phyloP scores from a whole-genome alignment of 2,888 invertebrate genomes.

The Griposia aprilina region DNA sequence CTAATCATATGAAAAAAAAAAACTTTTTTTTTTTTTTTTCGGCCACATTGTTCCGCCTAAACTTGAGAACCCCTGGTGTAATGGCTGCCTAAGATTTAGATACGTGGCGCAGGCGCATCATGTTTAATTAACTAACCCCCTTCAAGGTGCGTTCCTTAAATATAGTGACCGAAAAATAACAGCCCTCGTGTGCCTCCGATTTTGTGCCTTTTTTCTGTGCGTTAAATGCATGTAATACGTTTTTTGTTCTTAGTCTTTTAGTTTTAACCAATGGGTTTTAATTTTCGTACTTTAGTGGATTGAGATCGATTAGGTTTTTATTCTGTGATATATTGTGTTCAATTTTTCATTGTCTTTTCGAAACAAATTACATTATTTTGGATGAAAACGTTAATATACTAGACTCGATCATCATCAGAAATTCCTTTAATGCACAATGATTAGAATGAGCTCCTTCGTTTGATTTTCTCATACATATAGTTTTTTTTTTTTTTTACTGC shows the following conservation, averaged over 20 bases:
- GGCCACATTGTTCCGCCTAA: not conserved
- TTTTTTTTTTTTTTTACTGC: not conserved
- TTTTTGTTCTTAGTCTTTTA: constrained; percentile 55
- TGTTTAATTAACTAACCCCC: constrained; percentile 83
- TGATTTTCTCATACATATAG: not conserved
- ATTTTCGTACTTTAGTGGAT: constrained; percentile 46
- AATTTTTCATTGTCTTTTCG: not conserved
- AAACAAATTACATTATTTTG: not conserved
- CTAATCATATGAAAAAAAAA: too few species aligned
- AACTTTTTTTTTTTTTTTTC: too few species aligned
- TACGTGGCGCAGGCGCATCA: constrained; percentile 74
- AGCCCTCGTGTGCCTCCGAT: constrained; percentile 79
- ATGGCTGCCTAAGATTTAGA: constrained; percentile 64
- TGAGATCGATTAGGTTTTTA: constrained; percentile 45
- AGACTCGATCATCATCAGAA: not conserved
- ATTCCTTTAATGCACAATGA: not conserved
- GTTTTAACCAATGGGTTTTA: constrained; percentile 1
- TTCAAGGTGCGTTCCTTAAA: constrained; percentile 81
- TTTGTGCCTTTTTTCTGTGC: constrained; percentile 68
- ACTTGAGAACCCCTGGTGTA: constrained; percentile 57
- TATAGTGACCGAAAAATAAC: constrained; percentile 85
- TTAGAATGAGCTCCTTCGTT: not conserved
- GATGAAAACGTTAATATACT: not conserved
- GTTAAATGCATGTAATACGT: constrained; percentile 65
- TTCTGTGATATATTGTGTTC: constrained; percentile 12